Base-by-base conservation (phyloP, 2,797 vertebrate species). In the Atherinosoma microstoma region DNA sequence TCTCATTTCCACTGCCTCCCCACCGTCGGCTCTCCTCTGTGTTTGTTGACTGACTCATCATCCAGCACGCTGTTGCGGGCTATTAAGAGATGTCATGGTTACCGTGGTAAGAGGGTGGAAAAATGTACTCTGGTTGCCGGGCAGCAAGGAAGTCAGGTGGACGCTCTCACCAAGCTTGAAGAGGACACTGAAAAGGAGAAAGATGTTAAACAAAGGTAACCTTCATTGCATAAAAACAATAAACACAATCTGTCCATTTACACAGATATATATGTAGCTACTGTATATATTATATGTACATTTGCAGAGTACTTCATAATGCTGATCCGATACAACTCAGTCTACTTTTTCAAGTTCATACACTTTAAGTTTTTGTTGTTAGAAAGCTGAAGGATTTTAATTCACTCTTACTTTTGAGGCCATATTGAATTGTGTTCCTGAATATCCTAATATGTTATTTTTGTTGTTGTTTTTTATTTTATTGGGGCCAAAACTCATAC, bases 151-250 rank as follows among this genome's bases (percentile, higher is more conserved):
- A 95, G 93, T 93, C 94, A 91, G 91, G 89, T 93, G 93, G 91
- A 93, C 83, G 79, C 84, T 90, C 95, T 99, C 97, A 99, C 98
- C 98, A 99, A 80, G 98, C 98, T 95, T 98, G 98, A 86, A 99
- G 95, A 84, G 98, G 98, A 95, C 98, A 99, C 98, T 99, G 94
- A 29, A 84, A 89, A 68, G 63, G 74, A 64, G 83, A 87, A 83
- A 86, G 70, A 77, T 75, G 78, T 83, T 74, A 86, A 78, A 73
- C 32, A 62, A 61, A 79, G 24, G 38, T 64, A 79, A 32, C 22
- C 54, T 13, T 8, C 3, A 38, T 88, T 78, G 75, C 73, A 72
- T 80, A 71, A 82, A 49, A 87, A 83, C 60, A 67, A 84, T 75
- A 80, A 70, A 85, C 20, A 76, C 58, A 86, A 76, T 75, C 62